A percentile compares a stretch with the other conserved stretches of the same genome.
Conservation (phyloP, 30 jellyfish, hydroid and myxozoan genomes). For the Aurelia sp. region DNA sequence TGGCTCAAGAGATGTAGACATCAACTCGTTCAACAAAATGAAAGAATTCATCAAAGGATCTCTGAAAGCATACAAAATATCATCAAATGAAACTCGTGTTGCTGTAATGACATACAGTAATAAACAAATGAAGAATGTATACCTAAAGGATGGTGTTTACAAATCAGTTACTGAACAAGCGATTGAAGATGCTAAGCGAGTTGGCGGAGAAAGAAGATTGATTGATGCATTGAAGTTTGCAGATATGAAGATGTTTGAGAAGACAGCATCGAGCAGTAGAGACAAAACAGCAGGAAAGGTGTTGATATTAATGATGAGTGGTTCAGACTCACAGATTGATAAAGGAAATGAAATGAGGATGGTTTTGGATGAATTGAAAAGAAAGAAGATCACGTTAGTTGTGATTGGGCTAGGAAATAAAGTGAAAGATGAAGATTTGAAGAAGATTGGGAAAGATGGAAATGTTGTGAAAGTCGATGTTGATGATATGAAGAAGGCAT, state of each 20-base stretch:
- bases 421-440: conserved; percentile 10
- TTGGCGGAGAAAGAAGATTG: conserved; percentile 63
- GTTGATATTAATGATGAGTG: conserved; percentile 39
- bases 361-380: conserved; percentile 14
- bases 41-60: conserved; percentile 45
- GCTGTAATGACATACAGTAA: conserved; percentile 56
- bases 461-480: conserved; percentile 10
- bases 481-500: conserved; percentile 2
- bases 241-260: conserved; percentile 26
- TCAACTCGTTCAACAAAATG: conserved; percentile 27
- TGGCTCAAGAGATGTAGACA: conserved; percentile 48
- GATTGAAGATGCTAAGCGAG: conserved; percentile 5
- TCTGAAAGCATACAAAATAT: conserved; percentile 42
- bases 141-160: conserved; percentile 32
- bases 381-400: not conserved
- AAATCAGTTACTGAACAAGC: conserved; percentile 32
- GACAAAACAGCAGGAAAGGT: conserved; percentile 23
- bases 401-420: conserved; percentile 52
- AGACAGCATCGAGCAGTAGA: conserved; percentile 6
- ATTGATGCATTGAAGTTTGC: conserved; percentile 21
- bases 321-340: conserved; percentile 13
- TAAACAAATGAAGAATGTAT: not conserved
- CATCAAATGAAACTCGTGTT: conserved; percentile 29
- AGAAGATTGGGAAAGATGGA: not conserved
- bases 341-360: conserved; percentile 1